Evolutionary conservation across 2,797 vertebrate species (phyloP).

Genomic region (Aulostomus chinensis): DNA sequence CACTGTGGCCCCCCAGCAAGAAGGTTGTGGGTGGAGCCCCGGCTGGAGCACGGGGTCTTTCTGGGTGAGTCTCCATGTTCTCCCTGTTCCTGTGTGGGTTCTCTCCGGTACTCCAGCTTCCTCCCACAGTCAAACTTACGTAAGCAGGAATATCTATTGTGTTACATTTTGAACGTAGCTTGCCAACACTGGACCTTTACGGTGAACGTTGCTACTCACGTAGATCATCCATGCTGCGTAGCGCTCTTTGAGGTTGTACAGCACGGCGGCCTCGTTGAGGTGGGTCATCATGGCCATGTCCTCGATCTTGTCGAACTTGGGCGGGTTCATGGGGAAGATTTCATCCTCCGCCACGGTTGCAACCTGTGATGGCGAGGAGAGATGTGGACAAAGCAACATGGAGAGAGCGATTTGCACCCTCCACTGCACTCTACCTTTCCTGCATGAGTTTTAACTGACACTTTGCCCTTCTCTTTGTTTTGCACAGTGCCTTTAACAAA

Average conservation of each 20-base stretch:
- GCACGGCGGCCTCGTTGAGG: slow-evolving; percentile 76
- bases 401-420: background rate
- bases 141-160: too few species aligned
- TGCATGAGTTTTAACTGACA: slow-evolving; percentile 78
- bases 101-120: too few species aligned
- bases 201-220: too few species aligned
- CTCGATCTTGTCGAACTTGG: slow-evolving; percentile 73
- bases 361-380: slow-evolving; percentile 20
- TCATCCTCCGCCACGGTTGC: slow-evolving; percentile 49
- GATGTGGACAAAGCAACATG: background rate
- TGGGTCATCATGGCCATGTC: slow-evolving; percentile 79
- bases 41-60: too few species aligned
- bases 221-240: slow-evolving; percentile 89
- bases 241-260: slow-evolving; percentile 88
- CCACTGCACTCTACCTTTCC: slow-evolving; percentile 70
- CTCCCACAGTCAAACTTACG: too few species aligned
- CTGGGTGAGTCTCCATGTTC: too few species aligned
- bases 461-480: slow-evolving; percentile 80
- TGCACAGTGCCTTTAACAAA: slow-evolving; percentile 82
- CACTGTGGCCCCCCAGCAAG: too few species aligned
- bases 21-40: too few species aligned
- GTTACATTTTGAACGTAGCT: too few species aligned
- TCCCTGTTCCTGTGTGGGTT: too few species aligned
- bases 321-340: slow-evolving; percentile 70
- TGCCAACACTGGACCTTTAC: background rate